Evolutionary conservation across 53 echinoderm and acorn worm species (phyloP).

Genomic region (Echinometra lucunter): DNA sequence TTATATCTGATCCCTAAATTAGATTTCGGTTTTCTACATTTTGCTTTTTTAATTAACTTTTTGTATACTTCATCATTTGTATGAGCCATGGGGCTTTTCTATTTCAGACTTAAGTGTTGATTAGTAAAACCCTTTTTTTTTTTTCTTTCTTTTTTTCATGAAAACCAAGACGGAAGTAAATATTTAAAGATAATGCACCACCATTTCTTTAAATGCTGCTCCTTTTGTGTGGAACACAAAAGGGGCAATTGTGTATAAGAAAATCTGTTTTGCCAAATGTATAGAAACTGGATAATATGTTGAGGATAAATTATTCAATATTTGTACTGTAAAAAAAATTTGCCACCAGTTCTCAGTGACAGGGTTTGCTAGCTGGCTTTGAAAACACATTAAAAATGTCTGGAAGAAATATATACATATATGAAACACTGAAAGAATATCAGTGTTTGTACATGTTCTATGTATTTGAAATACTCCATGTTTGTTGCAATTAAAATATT

Average conservation of each 20-base stretch:
- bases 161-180: too few relatives aligned
- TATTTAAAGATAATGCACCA: too few relatives aligned
- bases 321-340: background rate
- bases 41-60: background rate
- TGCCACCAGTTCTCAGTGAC: slow-evolving; percentile 66
- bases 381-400: slow-evolving; percentile 24
- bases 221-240: background rate
- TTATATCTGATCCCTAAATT: background rate
- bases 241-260: background rate
- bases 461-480: slow-evolving; percentile 59
- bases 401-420: slow-evolving; percentile 7
- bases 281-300: background rate
- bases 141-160: too few relatives aligned
- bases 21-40: background rate
- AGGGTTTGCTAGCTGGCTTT: slow-evolving; percentile 72
- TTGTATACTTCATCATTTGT: background rate
- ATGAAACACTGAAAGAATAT: background rate
- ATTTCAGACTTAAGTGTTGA: background rate
- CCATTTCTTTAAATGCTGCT: too few relatives aligned
- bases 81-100: background rate
- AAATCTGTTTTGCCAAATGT: slow-evolving; percentile 10
- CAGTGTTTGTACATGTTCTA: slow-evolving; percentile 55
- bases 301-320: background rate
- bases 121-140: background rate
- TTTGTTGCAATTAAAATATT: slow-evolving; percentile 63